These are phyloP conservation scores for Crax fasciolata DNA, from an alignment of 2,797 vertebrate genomes.

Conservation along the genomic window DNA sequence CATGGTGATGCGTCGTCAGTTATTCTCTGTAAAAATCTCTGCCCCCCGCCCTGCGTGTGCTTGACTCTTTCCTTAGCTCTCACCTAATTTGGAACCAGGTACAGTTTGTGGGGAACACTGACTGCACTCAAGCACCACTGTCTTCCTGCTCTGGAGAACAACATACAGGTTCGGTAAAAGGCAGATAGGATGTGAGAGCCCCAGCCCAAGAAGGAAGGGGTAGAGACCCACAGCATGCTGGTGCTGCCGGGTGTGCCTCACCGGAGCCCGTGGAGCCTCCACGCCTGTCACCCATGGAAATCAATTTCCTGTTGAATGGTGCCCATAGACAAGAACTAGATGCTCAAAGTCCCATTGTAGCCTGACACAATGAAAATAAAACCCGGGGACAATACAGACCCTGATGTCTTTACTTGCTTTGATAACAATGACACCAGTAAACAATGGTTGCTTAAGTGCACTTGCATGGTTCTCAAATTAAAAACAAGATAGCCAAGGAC, in stretches of 20 bases:
- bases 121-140: background rate
- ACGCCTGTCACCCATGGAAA: constrained; percentile 71
- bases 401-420: constrained; percentile 79
- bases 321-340: constrained; percentile 74
- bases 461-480: constrained; percentile 78
- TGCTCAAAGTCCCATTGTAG: constrained; percentile 72
- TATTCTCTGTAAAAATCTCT: constrained; percentile 61
- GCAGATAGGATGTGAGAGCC: constrained; percentile 2
- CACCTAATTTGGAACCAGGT: background rate
- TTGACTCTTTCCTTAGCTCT: constrained; percentile 16
- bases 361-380: constrained; percentile 70
- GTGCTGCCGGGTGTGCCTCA: background rate
- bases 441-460: constrained; percentile 75
- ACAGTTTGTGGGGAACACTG: background rate
- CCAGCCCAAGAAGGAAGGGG: background rate
- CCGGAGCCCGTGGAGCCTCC: background rate
- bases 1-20: constrained; percentile 48
- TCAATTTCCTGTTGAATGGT: constrained; percentile 67
- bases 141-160: constrained; percentile 29
- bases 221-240: background rate
- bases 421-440: constrained; percentile 78
- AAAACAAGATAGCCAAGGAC: constrained; percentile 79
- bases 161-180: background rate
- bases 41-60: background rate
- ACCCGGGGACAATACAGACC: constrained; percentile 68